These are phyloP conservation scores for Clupea harengus DNA, from an alignment of 2,113 vertebrate genomes.

Conservation along the genomic window DNA sequence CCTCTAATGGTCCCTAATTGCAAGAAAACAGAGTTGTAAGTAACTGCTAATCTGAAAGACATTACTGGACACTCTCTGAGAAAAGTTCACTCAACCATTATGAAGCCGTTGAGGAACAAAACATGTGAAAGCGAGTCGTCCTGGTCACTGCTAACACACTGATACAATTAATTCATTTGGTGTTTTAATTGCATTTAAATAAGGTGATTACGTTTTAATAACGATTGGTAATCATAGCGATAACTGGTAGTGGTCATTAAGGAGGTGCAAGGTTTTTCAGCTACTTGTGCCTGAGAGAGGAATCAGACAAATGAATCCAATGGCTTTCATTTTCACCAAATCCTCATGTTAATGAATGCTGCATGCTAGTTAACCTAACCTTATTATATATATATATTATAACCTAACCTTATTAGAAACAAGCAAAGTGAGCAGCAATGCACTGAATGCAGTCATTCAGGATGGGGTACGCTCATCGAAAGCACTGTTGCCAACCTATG, in stretches of 20 bases:
- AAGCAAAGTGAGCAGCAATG: background rate
- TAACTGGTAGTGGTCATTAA: too few species aligned
- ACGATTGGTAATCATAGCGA: background rate
- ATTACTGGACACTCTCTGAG: constrained; percentile 39
- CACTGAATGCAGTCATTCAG: background rate
- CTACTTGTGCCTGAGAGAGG: background rate
- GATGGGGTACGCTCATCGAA: too few species aligned
- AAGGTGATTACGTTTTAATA: background rate
- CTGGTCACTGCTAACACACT: constrained; percentile 13
- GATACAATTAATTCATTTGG: constrained; percentile 20
- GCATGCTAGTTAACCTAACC: background rate
- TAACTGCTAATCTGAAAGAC: constrained; percentile 46
- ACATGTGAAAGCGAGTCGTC: constrained; percentile 15
- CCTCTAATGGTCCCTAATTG: constrained; percentile 48
- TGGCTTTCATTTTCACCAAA: background rate
- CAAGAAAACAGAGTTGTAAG: constrained; percentile 35
- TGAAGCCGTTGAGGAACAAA: constrained; percentile 37
- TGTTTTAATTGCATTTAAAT: background rate
- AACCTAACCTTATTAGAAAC: background rate
- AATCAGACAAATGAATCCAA: background rate
- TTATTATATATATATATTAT: background rate
- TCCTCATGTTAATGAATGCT: background rate
- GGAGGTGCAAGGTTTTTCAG: background rate
- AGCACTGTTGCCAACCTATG: too few species aligned
- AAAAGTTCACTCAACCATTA: constrained; percentile 31